Base-by-base conservation (phyloP, 2,888 invertebrate species). In the Cenopis cana region DNA sequence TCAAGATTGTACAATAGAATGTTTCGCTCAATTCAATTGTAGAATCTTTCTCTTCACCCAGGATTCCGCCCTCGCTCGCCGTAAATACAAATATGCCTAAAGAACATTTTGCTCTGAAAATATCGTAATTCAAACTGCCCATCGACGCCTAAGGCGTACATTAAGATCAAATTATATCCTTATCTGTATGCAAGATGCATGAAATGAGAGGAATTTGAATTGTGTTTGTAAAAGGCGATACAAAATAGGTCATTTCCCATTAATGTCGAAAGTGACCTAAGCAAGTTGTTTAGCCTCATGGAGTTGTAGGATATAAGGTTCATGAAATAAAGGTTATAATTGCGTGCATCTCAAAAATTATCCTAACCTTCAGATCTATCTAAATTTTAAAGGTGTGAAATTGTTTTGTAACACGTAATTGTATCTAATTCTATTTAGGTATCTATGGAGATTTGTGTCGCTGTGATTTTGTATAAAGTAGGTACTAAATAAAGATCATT, bases 81-180 rank as follows among this genome's bases (percentile, higher is more conserved):
- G n/a, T n/a, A n/a, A n/a, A n/a, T n/a, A n/a, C n/a, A n/a, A n/a
- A n/a, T n/a, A n/a, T n/a, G n/a, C n/a, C n/a, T n/a, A n/a, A n/a
- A n/a, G n/a, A n/a, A n/a, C n/a, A 57, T 20, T 38, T 38, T 38
- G 14, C 18, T 57, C 12, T 57, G 20, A 14, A 29, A 36, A 17
- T 14, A 17, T 4, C 18, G 10, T 41, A n/a, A 24, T n/a, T 10
- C 20, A 41, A 59, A 60, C 18, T 18, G 38, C 6, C 10, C 24
- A n/a, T 10, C n/a, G 10, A n/a, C n/a, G 18, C 62, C 50, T 52
- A 8, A n/a, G 41, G 54, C 38, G 41, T 12, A 12, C 56, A 67
- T 67, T 67, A 52, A 50, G 52, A 52, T 64, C 57, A 52, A 64
- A 64, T 69, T 69, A 64, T 29, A 50, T 29, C 69, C 56, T 50